Conservation (phyloP, 2,113 vertebrate genomes). For the Ptilorrhoa leucosticta region DNA sequence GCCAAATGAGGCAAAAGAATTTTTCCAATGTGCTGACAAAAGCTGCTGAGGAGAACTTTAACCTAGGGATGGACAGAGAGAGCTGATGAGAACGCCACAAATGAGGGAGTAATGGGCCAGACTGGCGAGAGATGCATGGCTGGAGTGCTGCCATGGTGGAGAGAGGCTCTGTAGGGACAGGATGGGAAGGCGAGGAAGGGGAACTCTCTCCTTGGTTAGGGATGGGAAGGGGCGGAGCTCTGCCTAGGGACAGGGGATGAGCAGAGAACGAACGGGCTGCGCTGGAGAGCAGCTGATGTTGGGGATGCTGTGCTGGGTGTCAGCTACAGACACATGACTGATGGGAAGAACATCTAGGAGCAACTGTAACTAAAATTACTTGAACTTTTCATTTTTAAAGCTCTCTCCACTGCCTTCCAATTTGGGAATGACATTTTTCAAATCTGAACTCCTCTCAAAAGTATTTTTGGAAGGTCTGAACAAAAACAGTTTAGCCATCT, state of each 20-base stretch:
- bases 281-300: neutral
- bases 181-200: fast-evolving
- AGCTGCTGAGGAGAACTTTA: neutral
- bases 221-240: neutral
- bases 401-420: conserved; percentile 15
- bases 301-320: neutral
- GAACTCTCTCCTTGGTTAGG: neutral
- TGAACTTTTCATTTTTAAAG: conserved; percentile 30
- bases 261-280: neutral
- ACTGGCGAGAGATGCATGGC: neutral
- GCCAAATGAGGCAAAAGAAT: neutral
- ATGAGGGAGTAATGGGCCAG: neutral
- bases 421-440: conserved; percentile 41
- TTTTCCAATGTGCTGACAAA: neutral
- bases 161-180: neutral
- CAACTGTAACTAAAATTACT: conserved; percentile 27
- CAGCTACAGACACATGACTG: neutral
- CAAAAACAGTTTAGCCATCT: conserved; percentile 20
- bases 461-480: conserved; percentile 48
- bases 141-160: neutral
- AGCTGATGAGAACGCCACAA: neutral
- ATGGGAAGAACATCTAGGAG: neutral
- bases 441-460: conserved; percentile 8
- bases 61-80: neutral
- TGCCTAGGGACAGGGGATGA: neutral